Conservation (phyloP, 2,888 invertebrate species). For the Brachylomia viminalis region DNA sequence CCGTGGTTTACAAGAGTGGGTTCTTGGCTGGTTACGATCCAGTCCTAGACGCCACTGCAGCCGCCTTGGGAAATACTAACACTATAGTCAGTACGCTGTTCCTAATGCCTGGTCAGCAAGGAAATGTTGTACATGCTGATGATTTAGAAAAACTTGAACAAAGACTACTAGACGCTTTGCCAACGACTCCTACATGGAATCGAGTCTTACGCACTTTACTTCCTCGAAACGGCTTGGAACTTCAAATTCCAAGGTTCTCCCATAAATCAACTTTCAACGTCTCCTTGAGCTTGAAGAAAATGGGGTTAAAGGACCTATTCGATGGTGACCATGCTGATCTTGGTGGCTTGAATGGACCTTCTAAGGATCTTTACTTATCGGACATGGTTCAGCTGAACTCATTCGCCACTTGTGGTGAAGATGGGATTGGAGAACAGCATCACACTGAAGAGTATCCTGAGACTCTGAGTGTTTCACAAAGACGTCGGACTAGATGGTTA, state of each 20-base stretch:
- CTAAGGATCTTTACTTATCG: slow-evolving; percentile 95
- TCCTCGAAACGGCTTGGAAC: slow-evolving; percentile 94
- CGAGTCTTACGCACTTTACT: slow-evolving; percentile 93
- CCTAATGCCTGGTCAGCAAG: slow-evolving; percentile 96
- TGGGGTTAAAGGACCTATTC: slow-evolving; percentile 96
- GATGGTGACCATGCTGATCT: slow-evolving; percentile 94
- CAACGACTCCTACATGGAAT: slow-evolving; percentile 93
- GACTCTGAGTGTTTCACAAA: slow-evolving; percentile 85
- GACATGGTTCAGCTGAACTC: slow-evolving; percentile 96
- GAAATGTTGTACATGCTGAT: slow-evolving; percentile 94
- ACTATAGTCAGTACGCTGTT: slow-evolving; percentile 94
- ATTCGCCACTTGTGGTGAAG: slow-evolving; percentile 96
- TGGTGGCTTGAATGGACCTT: slow-evolving; percentile 94
- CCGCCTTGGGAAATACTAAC: slow-evolving; percentile 93
- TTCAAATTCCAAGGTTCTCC: slow-evolving; percentile 96
- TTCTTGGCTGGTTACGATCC: slow-evolving; percentile 97
- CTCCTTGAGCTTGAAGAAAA: slow-evolving; percentile 93
- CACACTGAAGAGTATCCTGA: slow-evolving; percentile 96
- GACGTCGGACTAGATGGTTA: slow-evolving; percentile 87
- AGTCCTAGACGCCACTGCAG: slow-evolving; percentile 95
- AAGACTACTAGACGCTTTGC: slow-evolving; percentile 92
- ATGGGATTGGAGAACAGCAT: slow-evolving; percentile 93
- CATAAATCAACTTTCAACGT: slow-evolving; percentile 96
- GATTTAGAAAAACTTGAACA: slow-evolving; percentile 94
- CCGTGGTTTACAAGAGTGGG: slow-evolving; percentile 94